Percentiles rank a stretch among this genome's conserved stretches.
phyloP scores from a whole-genome alignment of 2,113 vertebrate genomes.

The Crotalus tigris region DNA sequence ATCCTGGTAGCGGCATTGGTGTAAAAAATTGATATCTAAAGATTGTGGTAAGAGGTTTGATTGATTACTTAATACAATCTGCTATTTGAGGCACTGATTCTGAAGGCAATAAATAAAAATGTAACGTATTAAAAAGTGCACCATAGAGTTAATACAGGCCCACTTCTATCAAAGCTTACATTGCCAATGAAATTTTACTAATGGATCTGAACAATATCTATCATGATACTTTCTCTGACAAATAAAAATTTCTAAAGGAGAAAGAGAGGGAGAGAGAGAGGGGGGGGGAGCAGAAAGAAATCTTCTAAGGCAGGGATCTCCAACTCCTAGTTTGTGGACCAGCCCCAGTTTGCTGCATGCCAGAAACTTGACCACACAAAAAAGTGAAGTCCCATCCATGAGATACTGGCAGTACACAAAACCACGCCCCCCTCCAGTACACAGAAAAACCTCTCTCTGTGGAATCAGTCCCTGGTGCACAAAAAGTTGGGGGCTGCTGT shows the following conservation, averaged over 20 bases:
- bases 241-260: conserved; percentile 38
- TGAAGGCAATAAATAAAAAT: neutral
- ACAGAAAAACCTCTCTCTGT: too few species aligned
- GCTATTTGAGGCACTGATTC: neutral
- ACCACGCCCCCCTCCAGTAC: too few species aligned
- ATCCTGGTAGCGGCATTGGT: conserved; percentile 1
- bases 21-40: conserved; percentile 23
- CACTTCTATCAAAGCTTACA: conserved; percentile 10
- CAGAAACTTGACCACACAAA: too few species aligned
- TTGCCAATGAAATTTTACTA: conserved; percentile 37
- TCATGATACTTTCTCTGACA: conserved; percentile 27
- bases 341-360: too few species aligned
- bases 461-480: too few species aligned
- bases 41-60: conserved; percentile 31
- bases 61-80: conserved; percentile 35
- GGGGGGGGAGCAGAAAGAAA: conserved; percentile 29
- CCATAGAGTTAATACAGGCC: conserved; percentile 11
- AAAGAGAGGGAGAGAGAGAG: neutral
- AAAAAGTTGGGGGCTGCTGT: too few species aligned
- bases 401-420: too few species aligned
- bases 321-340: too few species aligned
- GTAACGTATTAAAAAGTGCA: conserved; percentile 38
- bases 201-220: conserved; percentile 11
- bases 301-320: conserved; percentile 16
- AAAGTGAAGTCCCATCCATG: too few species aligned